Conservation (phyloP, 2,888 invertebrate genomes). For the Torymus aiolomorphi region DNA sequence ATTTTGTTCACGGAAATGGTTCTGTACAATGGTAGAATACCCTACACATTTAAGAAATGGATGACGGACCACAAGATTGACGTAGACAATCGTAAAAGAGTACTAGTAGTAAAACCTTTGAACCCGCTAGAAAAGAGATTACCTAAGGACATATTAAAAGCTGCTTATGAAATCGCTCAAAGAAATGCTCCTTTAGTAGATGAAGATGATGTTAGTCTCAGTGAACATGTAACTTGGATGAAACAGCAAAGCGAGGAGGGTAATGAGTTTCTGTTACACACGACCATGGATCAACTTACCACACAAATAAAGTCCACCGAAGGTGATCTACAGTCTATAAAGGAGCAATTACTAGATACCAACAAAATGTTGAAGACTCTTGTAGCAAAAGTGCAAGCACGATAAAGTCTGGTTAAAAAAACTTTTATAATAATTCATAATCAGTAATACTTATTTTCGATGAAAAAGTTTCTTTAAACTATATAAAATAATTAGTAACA, state of each 20-base stretch:
- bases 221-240: slow-evolving; percentile 65
- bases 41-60: slow-evolving; percentile 72
- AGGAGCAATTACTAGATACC: slow-evolving; percentile 67
- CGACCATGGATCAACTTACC: slow-evolving; percentile 65
- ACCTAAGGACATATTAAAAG: slow-evolving; percentile 75
- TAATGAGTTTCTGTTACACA: slow-evolving; percentile 60
- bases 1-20: slow-evolving; percentile 76
- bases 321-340: slow-evolving; percentile 67
- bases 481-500: too few species aligned
- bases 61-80: slow-evolving; percentile 74
- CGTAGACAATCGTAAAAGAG: slow-evolving; percentile 74
- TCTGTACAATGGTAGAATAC: slow-evolving; percentile 74
- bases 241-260: slow-evolving; percentile 63
- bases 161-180: slow-evolving; percentile 76
- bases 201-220: slow-evolving; percentile 63
- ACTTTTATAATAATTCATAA: neutral
- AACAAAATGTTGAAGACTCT: slow-evolving; percentile 68
- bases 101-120: slow-evolving; percentile 75
- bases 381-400: slow-evolving; percentile 58
- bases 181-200: slow-evolving; percentile 66
- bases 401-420: slow-evolving; percentile 8
- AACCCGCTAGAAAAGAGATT: slow-evolving; percentile 76
- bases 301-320: slow-evolving; percentile 66
- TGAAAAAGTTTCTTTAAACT: neutral
- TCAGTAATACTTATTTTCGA: neutral